phyloP scores from a whole-genome alignment of 2,113 vertebrate genomes.

The Macroglossus sobrinus region DNA sequence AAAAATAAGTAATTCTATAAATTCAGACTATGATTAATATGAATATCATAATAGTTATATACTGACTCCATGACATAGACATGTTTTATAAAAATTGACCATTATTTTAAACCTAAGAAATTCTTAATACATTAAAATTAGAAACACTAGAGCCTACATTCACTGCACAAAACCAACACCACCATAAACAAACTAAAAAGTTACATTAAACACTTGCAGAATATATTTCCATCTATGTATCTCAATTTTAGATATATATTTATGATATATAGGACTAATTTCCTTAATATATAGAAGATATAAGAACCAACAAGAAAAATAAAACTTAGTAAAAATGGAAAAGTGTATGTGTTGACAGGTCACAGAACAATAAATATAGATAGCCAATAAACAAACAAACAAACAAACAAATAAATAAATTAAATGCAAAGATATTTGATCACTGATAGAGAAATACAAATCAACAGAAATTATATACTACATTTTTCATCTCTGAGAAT shows the following conservation, averaged over 20 bases:
- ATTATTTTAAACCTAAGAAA: neutral
- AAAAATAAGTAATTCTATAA: neutral
- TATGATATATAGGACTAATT: neutral
- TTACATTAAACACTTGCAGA: neutral
- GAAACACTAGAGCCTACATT: neutral
- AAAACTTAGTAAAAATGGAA: neutral
- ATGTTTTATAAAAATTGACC: neutral
- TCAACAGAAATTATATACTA: neutral
- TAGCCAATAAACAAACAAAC: neutral
- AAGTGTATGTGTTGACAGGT: neutral
- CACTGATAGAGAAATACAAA: neutral
- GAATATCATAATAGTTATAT: neutral
- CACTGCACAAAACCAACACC: neutral
- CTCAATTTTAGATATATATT: neutral
- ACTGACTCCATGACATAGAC: neutral
- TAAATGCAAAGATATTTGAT: neutral
- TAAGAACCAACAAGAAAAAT: neutral
- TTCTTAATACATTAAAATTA: neutral
- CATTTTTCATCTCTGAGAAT: neutral
- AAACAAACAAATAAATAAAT: neutral
- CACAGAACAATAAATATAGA: neutral
- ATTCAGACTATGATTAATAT: neutral
- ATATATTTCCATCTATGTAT: neutral
- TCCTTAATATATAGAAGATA: neutral
- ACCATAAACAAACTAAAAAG: neutral